Conservation (phyloP, 1,140 invertebrate species). For the Drosophila subobscura region DNA sequence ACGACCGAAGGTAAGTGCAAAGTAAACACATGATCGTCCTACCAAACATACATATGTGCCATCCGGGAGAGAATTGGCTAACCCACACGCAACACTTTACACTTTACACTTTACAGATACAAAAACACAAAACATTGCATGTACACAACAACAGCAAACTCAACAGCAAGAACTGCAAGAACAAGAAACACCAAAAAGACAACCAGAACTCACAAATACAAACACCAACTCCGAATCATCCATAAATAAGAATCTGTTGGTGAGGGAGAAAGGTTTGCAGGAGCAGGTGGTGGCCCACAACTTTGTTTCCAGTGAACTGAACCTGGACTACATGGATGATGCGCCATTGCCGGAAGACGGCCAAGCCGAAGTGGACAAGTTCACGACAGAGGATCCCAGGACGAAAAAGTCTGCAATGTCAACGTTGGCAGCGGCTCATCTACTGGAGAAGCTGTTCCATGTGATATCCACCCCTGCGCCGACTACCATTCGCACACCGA, state of each 20-base stretch:
- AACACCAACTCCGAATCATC: slow-evolving; percentile 11
- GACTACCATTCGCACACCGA: neutral
- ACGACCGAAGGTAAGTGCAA: slow-evolving; percentile 10
- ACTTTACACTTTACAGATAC: slow-evolving; percentile 9
- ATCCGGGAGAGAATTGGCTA: slow-evolving; percentile 1
- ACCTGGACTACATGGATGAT: slow-evolving; percentile 58
- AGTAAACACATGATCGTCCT: neutral
- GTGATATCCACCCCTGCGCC: slow-evolving; percentile 44
- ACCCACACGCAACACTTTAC: slow-evolving; percentile 2
- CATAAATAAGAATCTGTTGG: slow-evolving; percentile 12
- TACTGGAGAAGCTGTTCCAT: slow-evolving; percentile 49
- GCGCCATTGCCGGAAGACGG: slow-evolving; percentile 2
- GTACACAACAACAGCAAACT: slow-evolving; percentile 5
- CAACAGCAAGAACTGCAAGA: slow-evolving; percentile 5
- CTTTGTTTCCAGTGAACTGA: slow-evolving; percentile 32
- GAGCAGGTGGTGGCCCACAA: slow-evolving; percentile 18
- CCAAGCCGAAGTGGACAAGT: neutral
- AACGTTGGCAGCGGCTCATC: slow-evolving; percentile 46
- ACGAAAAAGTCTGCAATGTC: slow-evolving; percentile 43
- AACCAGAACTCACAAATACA: slow-evolving; percentile 6
- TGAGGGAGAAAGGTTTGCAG: slow-evolving; percentile 16
- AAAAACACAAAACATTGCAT: slow-evolving; percentile 5
- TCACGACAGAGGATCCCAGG: slow-evolving; percentile 10
- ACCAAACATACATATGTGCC: neutral
- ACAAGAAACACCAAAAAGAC: neutral